Percentiles rank a stretch among this genome's conserved stretches.
These are phyloP conservation scores for Chydorus sphaericus DNA, from an alignment of 2,888 invertebrate species.

Conservation along the genomic window DNA sequence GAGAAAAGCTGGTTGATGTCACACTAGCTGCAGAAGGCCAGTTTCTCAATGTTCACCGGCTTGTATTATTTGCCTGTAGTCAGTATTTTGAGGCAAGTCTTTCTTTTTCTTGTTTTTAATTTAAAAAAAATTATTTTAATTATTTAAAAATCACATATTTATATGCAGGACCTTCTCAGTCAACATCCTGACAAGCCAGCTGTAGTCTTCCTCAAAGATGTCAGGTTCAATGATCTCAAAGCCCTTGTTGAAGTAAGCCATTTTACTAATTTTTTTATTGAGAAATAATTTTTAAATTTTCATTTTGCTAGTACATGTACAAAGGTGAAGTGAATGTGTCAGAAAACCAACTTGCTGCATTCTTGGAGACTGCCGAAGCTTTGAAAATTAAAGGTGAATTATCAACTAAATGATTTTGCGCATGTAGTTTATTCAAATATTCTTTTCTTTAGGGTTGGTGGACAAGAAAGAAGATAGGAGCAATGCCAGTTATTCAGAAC, in stretches of 20 bases:
- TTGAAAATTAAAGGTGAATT: conserved; percentile 66
- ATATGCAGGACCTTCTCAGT: not conserved
- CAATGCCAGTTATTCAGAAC: not conserved
- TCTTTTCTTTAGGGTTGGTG: not conserved
- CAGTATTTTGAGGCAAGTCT: conserved; percentile 32
- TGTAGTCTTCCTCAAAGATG: not conserved
- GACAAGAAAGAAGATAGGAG: not conserved
- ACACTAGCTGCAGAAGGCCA: conserved; percentile 86
- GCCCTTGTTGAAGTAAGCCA: not conserved
- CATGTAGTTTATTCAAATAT: not conserved
- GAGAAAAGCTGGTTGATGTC: conserved; percentile 83
- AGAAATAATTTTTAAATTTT: too few relatives aligned
- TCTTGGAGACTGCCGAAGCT: conserved; percentile 75
- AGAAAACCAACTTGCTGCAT: conserved; percentile 72
- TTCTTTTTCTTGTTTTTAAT: not conserved
- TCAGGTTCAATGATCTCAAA: not conserved
- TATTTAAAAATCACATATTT: not conserved
- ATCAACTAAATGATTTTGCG: not conserved
- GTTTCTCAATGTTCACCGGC: conserved; percentile 83
- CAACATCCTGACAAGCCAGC: not conserved
- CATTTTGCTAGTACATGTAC: conserved; percentile 89
- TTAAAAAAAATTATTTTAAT: not conserved
- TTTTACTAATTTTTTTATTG: not conserved
- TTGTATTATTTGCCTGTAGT: conserved; percentile 66
- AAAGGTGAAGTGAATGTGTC: conserved; percentile 73